These are phyloP conservation scores for Pseudochirops cupreus DNA, from an alignment of 2,797 vertebrate genomes.

Conservation along the genomic window DNA sequence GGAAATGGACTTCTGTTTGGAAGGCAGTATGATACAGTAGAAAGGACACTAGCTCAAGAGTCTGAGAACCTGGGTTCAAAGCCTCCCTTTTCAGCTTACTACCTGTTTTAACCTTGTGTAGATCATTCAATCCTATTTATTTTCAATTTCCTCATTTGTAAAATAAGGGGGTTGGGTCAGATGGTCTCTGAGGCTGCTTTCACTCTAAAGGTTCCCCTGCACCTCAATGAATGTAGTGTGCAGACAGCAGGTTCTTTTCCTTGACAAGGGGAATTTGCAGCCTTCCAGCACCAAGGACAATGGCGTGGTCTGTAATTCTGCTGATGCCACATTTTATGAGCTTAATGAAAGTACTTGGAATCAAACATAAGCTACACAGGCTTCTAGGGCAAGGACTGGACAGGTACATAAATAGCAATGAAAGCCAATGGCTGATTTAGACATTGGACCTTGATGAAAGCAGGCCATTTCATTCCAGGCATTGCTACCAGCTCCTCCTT, in stretches of 20 bases:
- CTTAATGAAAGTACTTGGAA: slow-evolving; percentile 54
- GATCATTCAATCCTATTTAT: neutral
- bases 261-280: neutral
- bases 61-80: neutral
- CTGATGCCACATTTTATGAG: neutral
- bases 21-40: neutral
- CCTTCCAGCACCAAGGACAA: neutral
- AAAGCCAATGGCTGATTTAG: slow-evolving; percentile 27
- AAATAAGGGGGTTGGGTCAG: neutral
- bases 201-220: neutral
- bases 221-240: neutral
- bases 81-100: neutral
- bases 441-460: neutral
- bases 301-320: neutral
- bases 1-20: neutral
- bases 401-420: neutral
- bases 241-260: neutral
- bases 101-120: neutral
- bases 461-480: neutral
- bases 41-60: neutral
- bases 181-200: neutral
- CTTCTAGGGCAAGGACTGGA: slow-evolving; percentile 8
- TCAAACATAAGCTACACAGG: slow-evolving; percentile 17
- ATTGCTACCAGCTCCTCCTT: neutral
- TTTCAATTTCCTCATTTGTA: neutral